Percentiles rank a stretch among this genome's conserved stretches.
These are phyloP conservation scores for Drepana arcuata DNA, from an alignment of 1,140 invertebrate genomes.

Conservation along the genomic window DNA sequence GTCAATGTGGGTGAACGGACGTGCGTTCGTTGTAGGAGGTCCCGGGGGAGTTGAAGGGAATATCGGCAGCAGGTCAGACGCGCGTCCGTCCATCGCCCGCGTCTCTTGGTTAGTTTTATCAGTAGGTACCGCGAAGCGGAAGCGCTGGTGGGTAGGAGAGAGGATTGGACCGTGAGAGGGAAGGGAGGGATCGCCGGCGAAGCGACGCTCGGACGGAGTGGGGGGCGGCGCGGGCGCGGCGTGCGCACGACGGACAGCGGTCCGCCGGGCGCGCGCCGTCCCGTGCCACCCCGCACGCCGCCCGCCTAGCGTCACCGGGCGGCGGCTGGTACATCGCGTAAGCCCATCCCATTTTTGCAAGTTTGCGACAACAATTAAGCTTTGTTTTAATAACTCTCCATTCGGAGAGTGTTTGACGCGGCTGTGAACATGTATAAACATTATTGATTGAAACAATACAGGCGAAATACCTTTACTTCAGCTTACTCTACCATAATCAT, in stretches of 20 bases:
- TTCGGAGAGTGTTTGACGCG: conserved; percentile 52
- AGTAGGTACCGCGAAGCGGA: conserved; percentile 60
- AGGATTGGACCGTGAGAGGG: conserved; percentile 13
- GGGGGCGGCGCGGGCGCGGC: conserved; percentile 46
- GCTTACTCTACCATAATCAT: no score
- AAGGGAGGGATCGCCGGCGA: conserved; percentile 34
- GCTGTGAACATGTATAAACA: conserved; percentile 67
- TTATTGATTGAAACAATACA: no score
- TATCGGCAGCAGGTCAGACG: conserved; percentile 18
- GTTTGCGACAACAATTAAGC: conserved; percentile 74
- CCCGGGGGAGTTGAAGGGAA: not conserved
- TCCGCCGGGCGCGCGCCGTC: conserved; percentile 43
- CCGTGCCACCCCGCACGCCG: conserved; percentile 62
- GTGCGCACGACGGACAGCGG: conserved; percentile 30
- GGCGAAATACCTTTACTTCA: no score
- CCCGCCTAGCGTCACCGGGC: conserved; percentile 61
- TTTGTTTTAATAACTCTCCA: conserved; percentile 54
- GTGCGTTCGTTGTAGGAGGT: conserved; percentile 24
- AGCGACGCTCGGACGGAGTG: conserved; percentile 51
- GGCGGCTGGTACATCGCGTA: conserved; percentile 77
- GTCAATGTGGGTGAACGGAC: conserved; percentile 51
- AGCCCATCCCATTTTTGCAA: conserved; percentile 75
- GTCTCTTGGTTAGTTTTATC: conserved; percentile 59
- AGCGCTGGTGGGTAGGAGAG: conserved; percentile 36
- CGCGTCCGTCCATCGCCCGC: conserved; percentile 55